Conservation (phyloP, 1,140 invertebrate species). For the Camponotus floridanus region DNA sequence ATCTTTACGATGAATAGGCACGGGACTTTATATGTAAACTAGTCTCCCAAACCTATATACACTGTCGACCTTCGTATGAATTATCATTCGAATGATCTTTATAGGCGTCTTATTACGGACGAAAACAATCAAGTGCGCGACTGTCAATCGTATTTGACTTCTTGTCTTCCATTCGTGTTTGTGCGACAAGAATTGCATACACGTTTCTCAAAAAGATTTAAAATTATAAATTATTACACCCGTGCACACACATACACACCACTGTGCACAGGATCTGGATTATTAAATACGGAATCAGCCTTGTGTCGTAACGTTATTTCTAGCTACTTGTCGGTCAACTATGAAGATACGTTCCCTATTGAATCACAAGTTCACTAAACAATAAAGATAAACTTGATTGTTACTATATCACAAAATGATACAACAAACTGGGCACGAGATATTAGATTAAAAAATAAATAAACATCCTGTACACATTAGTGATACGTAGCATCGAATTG, state of each 20-base stretch:
- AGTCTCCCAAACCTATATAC: slow-evolving; percentile 71
- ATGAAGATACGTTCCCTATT: slow-evolving; percentile 81
- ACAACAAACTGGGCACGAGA: slow-evolving; percentile 76
- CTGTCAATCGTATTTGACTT: slow-evolving; percentile 54
- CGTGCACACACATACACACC: slow-evolving; percentile 30
- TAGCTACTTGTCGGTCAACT: slow-evolving; percentile 73
- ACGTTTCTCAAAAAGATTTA: slow-evolving; percentile 51
- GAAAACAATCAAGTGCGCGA: slow-evolving; percentile 60
- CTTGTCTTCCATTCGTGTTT: slow-evolving; percentile 33
- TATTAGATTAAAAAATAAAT: slow-evolving; percentile 73
- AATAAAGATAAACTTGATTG: slow-evolving; percentile 69
- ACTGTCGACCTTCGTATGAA: slow-evolving; percentile 52
- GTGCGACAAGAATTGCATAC: slow-evolving; percentile 57
- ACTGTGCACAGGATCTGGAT: slow-evolving; percentile 46
- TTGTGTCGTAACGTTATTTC: slow-evolving; percentile 79
- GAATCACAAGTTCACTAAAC: slow-evolving; percentile 80
- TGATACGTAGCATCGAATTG: slow-evolving; percentile 85
- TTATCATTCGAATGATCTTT: slow-evolving; percentile 59
- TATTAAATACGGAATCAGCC: slow-evolving; percentile 84
- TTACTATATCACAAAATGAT: slow-evolving; percentile 79
- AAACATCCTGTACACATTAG: slow-evolving; percentile 78
- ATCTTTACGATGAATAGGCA: slow-evolving; percentile 79
- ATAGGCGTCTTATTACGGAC: slow-evolving; percentile 59
- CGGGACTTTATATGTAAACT: slow-evolving; percentile 76
- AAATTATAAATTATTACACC: slow-evolving; percentile 57